These are phyloP conservation scores for Lycodopsis pacificus DNA, from an alignment of 2,797 vertebrate genomes.

Conservation along the genomic window DNA sequence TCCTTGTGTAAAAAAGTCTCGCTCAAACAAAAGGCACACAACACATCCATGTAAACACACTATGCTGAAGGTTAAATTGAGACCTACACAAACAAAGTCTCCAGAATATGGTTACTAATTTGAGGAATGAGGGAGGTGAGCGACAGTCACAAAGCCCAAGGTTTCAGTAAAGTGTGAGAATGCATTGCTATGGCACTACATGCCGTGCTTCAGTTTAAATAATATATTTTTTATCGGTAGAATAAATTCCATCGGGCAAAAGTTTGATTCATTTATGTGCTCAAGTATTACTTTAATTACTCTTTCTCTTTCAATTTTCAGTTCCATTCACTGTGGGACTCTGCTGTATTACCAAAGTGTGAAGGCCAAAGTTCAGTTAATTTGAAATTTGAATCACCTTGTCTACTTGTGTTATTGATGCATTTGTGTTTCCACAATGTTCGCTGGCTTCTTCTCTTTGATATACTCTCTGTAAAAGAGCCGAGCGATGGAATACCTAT, in stretches of 20 bases:
- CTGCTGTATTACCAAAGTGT: neutral
- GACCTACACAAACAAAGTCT: slow-evolving; percentile 26
- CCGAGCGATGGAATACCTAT: neutral
- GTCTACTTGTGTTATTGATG: slow-evolving; percentile 14
- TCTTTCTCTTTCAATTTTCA: slow-evolving; percentile 18
- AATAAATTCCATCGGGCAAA: slow-evolving; percentile 40
- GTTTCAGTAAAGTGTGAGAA: slow-evolving; percentile 16
- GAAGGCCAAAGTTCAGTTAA: slow-evolving; percentile 33
- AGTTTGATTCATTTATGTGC: slow-evolving; percentile 47
- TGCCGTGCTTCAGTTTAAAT: neutral
- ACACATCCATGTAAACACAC: neutral
- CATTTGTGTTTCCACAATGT: slow-evolving; percentile 13
- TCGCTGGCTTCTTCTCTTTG: neutral
- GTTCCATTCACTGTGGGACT: slow-evolving; percentile 10
- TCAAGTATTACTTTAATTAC: slow-evolving; percentile 34
- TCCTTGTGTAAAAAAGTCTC: neutral
- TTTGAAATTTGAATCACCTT: slow-evolving; percentile 2
- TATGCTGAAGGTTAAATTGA: slow-evolving; percentile 17
- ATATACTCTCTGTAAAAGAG: neutral
- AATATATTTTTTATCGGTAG: neutral
- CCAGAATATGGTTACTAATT: neutral
- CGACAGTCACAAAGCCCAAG: slow-evolving; percentile 49
- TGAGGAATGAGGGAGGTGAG: slow-evolving; percentile 3
- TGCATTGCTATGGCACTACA: neutral
- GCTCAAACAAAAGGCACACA: neutral